Evolutionary conservation across 2,888 invertebrate species (phyloP), one percentile per base, ranked within the genome.

Genomic region (Strigamia maritima): DNA sequence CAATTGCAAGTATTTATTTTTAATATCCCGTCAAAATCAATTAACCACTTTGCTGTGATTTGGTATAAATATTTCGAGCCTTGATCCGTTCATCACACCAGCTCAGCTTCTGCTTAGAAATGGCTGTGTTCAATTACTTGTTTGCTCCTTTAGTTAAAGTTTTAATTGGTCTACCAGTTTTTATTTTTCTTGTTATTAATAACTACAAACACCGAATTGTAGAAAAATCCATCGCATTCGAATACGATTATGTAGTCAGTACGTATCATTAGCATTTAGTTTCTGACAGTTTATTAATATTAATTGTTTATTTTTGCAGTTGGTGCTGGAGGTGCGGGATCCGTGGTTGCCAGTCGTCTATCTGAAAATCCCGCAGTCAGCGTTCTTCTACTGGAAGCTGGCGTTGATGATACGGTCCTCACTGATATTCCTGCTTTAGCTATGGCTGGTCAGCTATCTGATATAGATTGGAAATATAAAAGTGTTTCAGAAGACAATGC

Each of bases 321-420:
- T 60, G 65, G 65, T 24, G 24, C 7, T 24, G 6, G 6, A 22
- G 7, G 19, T 8, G 65, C 14, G 6, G 65, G 65, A 8, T 60
- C 65, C 8, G 65, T 60, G 7, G 65, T 60, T 19, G 65, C 65
- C 14, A 60, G 14, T 14, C 7, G 65, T 14, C 14, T 60, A 24
- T 4, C 65, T 22, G 14, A 60, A 24, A 24, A 8, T 60, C 65
- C 14, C 6, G 14, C 6, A 38, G 10, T 38, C 38, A 75, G n/a
- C 4, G 75, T 75, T 16, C 26, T 75, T 16, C n/a, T 75, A 24
- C 10, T 75, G 26, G 75, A 75, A 75, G 75, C 75, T 75, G 75
- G 75, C 12, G 4, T 38, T 38, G 38, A 38, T 38, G 38, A 8
- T 38, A 38, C 38, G 38, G 38, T 38, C 38, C 38, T 8, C 10